Conservation (phyloP, 2,888 invertebrate species). For the Acanthosepion esculentum region DNA sequence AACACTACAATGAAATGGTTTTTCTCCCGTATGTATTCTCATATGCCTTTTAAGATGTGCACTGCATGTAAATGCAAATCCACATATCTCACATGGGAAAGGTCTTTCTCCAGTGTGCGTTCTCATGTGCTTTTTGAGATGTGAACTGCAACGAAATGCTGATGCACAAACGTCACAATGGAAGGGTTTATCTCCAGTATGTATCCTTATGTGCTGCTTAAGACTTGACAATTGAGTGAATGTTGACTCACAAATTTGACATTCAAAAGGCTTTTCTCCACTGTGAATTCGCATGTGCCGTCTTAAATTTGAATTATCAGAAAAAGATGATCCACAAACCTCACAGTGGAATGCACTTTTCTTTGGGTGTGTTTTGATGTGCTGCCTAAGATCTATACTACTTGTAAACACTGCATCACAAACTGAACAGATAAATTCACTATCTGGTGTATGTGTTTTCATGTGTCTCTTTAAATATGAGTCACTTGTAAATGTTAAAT, state of each 20-base stretch:
- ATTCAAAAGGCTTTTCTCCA: too few species aligned
- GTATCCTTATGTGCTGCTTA: too few species aligned
- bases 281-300: too few species aligned
- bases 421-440: too few species aligned
- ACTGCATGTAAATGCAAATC: background rate
- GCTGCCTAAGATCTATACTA: too few species aligned
- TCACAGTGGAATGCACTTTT: too few species aligned
- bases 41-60: constrained; percentile 8
- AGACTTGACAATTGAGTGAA: too few species aligned
- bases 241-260: too few species aligned
- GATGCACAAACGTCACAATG: background rate
- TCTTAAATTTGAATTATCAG: too few species aligned
- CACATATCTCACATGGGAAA: constrained; percentile 1
- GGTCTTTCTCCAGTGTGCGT: constrained; percentile 41
- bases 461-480: constrained; percentile 18
- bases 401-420: too few species aligned
- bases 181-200: background rate
- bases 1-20: background rate
- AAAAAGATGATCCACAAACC: too few species aligned
- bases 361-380: too few species aligned
- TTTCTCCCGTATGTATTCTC: constrained; percentile 41
- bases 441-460: background rate
- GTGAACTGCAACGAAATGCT: background rate
- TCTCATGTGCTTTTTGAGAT: background rate
- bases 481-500: background rate